Evolutionary conservation across 2,113 vertebrate genomes (phyloP).

Genomic region (Lathamus discolor): DNA sequence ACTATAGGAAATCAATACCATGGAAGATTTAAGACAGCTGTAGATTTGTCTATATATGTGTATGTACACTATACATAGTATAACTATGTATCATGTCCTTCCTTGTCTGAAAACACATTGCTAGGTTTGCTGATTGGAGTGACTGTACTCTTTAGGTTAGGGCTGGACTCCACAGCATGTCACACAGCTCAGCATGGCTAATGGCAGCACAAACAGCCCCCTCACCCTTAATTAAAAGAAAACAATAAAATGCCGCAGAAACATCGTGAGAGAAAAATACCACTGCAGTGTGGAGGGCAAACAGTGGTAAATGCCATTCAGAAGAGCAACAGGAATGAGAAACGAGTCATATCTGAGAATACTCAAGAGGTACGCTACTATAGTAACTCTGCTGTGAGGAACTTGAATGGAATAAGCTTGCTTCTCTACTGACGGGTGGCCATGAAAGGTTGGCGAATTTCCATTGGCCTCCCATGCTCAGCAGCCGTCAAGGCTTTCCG

Average conservation of each 20-base stretch:
- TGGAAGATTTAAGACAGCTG: not conserved
- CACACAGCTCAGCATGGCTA: not conserved
- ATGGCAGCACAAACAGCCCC: not conserved
- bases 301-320: not conserved
- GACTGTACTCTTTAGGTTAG: not conserved
- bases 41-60: not conserved
- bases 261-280: not conserved
- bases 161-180: not conserved
- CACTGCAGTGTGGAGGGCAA: not conserved
- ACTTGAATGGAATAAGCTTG: not conserved
- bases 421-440: not conserved
- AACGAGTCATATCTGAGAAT: not conserved
- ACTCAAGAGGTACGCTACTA: not conserved
- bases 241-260: not conserved
- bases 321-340: not conserved
- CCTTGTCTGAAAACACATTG: not conserved
- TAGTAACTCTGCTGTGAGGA: not conserved
- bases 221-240: not conserved
- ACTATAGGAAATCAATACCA: not conserved
- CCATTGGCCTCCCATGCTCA: not conserved
- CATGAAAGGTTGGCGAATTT: not conserved
- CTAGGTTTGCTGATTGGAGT: not conserved
- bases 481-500: not conserved
- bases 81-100: not conserved
- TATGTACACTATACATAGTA: not conserved